A percentile compares a stretch with the other conserved stretches of the same genome.
Conservation (phyloP, 2,888 invertebrate species). For the Ornithoptera priamus region DNA sequence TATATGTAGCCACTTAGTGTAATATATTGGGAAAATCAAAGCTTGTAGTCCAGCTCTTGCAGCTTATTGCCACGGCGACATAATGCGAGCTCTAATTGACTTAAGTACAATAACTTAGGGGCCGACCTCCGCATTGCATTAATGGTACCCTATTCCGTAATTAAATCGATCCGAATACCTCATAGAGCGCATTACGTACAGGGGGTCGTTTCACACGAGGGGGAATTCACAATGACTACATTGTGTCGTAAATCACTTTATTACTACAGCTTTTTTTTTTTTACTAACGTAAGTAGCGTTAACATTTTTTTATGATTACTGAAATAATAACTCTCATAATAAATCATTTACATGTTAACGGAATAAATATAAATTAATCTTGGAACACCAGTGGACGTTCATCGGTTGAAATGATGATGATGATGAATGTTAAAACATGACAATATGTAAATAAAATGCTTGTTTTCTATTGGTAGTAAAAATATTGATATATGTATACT, state of each 20-base stretch:
- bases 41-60: slow-evolving; percentile 13
- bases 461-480: too few species aligned
- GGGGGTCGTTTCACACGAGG: slow-evolving; percentile 19
- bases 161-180: slow-evolving; percentile 28
- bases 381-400: too few species aligned
- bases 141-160: slow-evolving; percentile 27
- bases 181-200: slow-evolving; percentile 18
- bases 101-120: slow-evolving; percentile 29
- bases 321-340: too few species aligned
- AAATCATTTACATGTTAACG: too few species aligned
- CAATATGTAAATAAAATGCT: too few species aligned
- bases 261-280: neutral
- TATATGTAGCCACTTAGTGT: slow-evolving; percentile 15
- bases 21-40: slow-evolving; percentile 5
- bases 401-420: too few species aligned
- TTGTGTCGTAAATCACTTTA: slow-evolving; percentile 1
- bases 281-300: too few species aligned
- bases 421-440: too few species aligned
- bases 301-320: too few species aligned
- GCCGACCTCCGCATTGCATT: slow-evolving; percentile 26
- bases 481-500: too few species aligned
- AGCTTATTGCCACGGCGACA: slow-evolving; percentile 20
- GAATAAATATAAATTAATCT: too few species aligned
- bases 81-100: slow-evolving; percentile 30
- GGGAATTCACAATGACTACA: slow-evolving; percentile 18